Conservation (phyloP, 2,888 invertebrate species). For the Eupithecia subumbrata region DNA sequence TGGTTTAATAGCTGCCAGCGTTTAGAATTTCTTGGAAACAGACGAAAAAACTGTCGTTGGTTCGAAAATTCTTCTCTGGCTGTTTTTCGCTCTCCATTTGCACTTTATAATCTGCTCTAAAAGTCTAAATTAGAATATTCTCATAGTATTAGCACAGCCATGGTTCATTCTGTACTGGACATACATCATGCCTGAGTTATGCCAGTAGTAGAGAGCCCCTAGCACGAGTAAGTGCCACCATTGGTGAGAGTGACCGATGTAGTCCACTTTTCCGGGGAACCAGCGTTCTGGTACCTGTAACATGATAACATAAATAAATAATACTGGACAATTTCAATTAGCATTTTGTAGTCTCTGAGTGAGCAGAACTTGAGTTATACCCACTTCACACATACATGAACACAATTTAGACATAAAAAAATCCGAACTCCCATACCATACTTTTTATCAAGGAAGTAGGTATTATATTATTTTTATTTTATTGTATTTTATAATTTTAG, state of each 20-base stretch:
- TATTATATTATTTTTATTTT: too few species aligned
- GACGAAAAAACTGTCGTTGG: neutral
- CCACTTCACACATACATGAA: too few species aligned
- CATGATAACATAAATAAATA: neutral
- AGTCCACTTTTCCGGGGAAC: constrained; percentile 94
- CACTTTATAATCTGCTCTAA: neutral
- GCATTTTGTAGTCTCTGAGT: neutral
- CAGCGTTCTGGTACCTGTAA: constrained; percentile 92
- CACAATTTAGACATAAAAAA: too few species aligned
- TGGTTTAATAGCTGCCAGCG: neutral
- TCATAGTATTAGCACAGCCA: constrained; percentile 88
- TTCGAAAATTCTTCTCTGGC: neutral
- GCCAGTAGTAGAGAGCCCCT: constrained; percentile 96
- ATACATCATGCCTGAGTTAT: constrained; percentile 92
- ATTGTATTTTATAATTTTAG: too few species aligned
- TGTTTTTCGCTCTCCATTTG: neutral
- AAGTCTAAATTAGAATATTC: constrained; percentile 76
- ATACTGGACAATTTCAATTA: neutral
- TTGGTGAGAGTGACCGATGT: constrained; percentile 97
- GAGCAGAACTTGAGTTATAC: neutral
- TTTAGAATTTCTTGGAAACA: neutral
- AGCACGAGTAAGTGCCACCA: constrained; percentile 98
- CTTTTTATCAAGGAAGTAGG: too few species aligned
- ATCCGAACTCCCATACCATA: too few species aligned
- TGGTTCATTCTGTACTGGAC: constrained; percentile 92